Percentiles rank a stretch among this genome's conserved stretches.
phyloP scores from a whole-genome alignment of 2,113 vertebrate genomes.

The Ceratotherium simum region DNA sequence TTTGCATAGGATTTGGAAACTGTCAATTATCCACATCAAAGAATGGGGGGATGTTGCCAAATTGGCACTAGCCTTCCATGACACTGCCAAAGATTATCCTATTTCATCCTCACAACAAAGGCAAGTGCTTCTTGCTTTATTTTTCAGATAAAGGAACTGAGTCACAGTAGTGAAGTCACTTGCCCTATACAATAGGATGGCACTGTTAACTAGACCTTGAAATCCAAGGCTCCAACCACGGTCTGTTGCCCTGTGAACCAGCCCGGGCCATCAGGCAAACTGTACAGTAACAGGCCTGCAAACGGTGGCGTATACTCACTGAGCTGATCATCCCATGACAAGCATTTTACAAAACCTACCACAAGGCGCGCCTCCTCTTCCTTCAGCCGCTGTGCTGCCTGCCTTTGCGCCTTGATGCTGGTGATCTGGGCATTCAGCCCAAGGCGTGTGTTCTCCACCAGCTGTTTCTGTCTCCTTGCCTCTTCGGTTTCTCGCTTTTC shows the following conservation, averaged over 20 bases:
- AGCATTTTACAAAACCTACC: slow-evolving; percentile 82
- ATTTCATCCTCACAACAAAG: background rate
- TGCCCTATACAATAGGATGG: background rate
- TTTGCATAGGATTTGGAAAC: background rate
- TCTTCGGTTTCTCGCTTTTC: slow-evolving; percentile 81
- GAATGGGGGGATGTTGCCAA: background rate
- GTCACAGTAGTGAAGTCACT: background rate
- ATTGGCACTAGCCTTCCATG: background rate
- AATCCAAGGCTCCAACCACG: background rate
- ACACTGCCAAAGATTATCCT: background rate
- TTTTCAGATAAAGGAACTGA: background rate
- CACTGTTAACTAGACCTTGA: background rate
- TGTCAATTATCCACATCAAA: background rate
- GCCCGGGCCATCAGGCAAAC: background rate
- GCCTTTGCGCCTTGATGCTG: slow-evolving; percentile 66
- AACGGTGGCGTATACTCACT: rapidly evolving
- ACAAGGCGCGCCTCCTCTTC: slow-evolving; percentile 88
- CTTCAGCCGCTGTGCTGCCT: slow-evolving; percentile 79
- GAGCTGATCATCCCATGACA: rapidly evolving
- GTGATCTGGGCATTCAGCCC: slow-evolving; percentile 85
- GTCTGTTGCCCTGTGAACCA: background rate
- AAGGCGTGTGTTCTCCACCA: slow-evolving; percentile 67
- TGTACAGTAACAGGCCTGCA: no score
- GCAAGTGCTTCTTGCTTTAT: background rate
- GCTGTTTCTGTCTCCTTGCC: slow-evolving; percentile 59